Evolutionary conservation across 2,797 vertebrate species (phyloP).

Genomic region (Mallotus villosus): DNA sequence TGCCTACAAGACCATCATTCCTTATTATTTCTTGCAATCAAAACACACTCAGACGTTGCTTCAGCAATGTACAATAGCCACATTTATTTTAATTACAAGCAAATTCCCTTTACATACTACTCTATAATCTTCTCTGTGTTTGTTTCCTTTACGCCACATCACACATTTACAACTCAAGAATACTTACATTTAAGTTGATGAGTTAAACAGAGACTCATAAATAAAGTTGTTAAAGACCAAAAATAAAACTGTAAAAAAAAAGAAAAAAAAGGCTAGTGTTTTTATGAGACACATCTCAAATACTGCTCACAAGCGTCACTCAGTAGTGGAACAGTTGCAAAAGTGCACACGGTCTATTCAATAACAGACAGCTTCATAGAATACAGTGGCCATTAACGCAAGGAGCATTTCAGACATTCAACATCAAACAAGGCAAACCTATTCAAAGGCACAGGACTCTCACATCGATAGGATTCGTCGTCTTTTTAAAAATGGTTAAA

Average conservation of each 20-base stretch:
- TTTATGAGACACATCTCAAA: conserved; percentile 76
- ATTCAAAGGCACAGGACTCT: conserved; percentile 92
- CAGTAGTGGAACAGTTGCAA: conserved; percentile 88
- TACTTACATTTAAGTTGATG: conserved; percentile 68
- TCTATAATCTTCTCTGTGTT: conserved; percentile 53
- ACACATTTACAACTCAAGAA: conserved; percentile 80
- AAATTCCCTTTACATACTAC: conserved; percentile 79
- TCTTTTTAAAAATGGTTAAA: conserved; percentile 53
- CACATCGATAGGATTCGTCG: conserved; percentile 82
- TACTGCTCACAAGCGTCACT: conserved; percentile 83
- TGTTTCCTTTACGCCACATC: conserved; percentile 57
- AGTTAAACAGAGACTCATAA: conserved; percentile 46
- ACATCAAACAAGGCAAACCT: conserved; percentile 90
- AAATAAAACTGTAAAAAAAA: conserved; percentile 40
- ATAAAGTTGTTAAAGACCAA: conserved; percentile 63
- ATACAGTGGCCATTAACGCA: conserved; percentile 81
- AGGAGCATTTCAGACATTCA: conserved; percentile 89
- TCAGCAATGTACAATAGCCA: conserved; percentile 77
- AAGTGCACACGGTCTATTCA: conserved; percentile 83
- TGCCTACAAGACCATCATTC: too few relatives aligned
- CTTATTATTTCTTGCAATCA: conserved; percentile 24
- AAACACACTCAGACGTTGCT: conserved; percentile 52
- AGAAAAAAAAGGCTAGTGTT: conserved; percentile 68
- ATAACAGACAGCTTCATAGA: conserved; percentile 81
- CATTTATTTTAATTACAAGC: conserved; percentile 89